phyloP scores from a whole-genome alignment of 2,888 invertebrate species.

The Nezara viridula region DNA sequence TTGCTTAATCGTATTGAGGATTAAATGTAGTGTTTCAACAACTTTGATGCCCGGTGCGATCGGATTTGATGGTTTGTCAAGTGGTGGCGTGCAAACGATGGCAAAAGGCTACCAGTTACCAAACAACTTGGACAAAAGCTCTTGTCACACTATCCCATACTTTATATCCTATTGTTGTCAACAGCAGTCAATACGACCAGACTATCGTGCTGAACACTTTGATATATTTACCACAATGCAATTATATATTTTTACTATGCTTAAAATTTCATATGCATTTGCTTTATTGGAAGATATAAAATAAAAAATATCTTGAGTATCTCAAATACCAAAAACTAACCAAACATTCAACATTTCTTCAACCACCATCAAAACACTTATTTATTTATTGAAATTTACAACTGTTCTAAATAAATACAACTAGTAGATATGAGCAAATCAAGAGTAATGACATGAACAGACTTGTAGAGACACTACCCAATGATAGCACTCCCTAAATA shows the following conservation, averaged over 20 bases:
- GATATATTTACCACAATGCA: neutral
- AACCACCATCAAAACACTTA: too few relatives aligned
- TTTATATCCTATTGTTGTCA: neutral
- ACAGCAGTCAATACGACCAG: neutral
- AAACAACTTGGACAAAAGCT: conserved; percentile 21
- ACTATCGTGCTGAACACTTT: neutral
- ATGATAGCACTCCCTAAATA: too few relatives aligned
- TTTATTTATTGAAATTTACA: too few relatives aligned
- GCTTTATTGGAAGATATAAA: neutral
- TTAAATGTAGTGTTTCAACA: neutral
- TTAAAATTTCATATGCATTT: neutral
- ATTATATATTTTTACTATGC: neutral
- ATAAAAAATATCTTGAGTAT: neutral
- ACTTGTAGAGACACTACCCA: too few relatives aligned
- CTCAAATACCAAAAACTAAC: too few relatives aligned
- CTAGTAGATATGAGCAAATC: too few relatives aligned
- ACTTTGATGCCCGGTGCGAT: neutral
- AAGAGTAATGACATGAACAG: too few relatives aligned
- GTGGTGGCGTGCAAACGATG: neutral
- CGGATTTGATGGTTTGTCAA: conserved; percentile 6
- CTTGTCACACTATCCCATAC: conserved; percentile 16
- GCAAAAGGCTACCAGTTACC: neutral
- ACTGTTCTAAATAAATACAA: too few relatives aligned
- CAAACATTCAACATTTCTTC: too few relatives aligned
- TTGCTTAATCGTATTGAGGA: neutral